phyloP scores from a whole-genome alignment of 2,113 vertebrate species.

The Xenus cinereus region DNA sequence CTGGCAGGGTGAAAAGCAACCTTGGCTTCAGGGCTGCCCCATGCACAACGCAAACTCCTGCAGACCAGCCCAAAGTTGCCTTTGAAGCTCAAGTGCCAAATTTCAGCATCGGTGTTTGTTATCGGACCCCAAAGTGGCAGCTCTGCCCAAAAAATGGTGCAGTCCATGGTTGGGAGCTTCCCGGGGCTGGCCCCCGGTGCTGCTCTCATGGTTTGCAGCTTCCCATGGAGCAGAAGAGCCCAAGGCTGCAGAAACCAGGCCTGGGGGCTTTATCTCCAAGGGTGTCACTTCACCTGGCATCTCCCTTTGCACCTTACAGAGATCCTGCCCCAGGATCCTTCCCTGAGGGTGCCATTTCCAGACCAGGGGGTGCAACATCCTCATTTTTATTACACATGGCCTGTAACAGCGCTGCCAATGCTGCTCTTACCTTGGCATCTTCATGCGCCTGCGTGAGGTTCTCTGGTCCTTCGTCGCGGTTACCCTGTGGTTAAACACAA shows the following conservation, averaged over 20 bases:
- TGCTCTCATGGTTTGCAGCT: not conserved
- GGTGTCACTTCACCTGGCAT: not conserved
- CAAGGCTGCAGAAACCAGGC: not conserved
- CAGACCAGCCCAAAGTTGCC: not conserved
- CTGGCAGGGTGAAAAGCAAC: not conserved
- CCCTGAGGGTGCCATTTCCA: not conserved
- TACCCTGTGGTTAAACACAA: constrained; percentile 77
- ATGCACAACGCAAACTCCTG: not conserved
- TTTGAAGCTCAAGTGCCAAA: not conserved
- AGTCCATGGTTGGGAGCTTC: fast-evolving
- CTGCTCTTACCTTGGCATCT: constrained; percentile 85
- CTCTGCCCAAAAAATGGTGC: not conserved
- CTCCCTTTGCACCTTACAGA: not conserved
- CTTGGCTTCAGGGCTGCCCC: not conserved
- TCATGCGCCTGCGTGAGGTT: constrained; percentile 76
- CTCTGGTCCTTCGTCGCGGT: constrained; percentile 85
- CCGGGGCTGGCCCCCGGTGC: not conserved
- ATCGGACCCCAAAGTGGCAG: not conserved
- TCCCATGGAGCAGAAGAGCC: not conserved
- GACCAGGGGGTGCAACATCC: not conserved
- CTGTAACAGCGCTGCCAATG: not conserved
- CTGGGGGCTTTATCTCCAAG: not conserved
- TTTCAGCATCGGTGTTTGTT: not conserved
- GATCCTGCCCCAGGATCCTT: not conserved
- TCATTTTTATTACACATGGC: not conserved